Evolutionary conservation across 2,113 vertebrate genomes (phyloP), one percentile per base, ranked within the genome.

Genomic region (Hippopotamus amphibius): DNA sequence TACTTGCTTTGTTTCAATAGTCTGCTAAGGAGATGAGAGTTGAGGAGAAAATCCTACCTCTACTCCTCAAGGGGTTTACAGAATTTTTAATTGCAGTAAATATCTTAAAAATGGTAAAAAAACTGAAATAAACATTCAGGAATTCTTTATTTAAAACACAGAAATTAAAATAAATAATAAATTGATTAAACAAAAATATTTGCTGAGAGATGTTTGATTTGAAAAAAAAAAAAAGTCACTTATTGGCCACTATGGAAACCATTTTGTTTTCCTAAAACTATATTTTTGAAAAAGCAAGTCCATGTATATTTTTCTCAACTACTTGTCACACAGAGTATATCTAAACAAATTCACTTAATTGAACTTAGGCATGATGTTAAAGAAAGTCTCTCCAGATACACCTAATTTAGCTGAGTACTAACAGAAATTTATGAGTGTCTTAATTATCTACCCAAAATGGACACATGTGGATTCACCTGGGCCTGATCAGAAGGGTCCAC

Each of bases 211-310:
- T 13, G 6, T 22, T 71, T 76, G 33, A 74, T 1, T 72, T 83
- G 37, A 46, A 81, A 93, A 92, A 94, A 81, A 93, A 92, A 94
- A 84, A 86, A 71, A 43, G 24, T 81, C 55, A 77, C 4, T 30
- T 76, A 85, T 94, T 15, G 66, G n/a, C 2, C 28, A 83, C 13
- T 53, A 59, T n/a, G 14, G 43, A 50, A 92, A 96, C 30, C 68
- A 88, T 26, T 93, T 80, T 76, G 19, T 96, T 96, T 92, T 65
- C 59, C 53, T 82, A 90, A 96, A 88, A 91, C 88, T 37, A 53
- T 12, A 86, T 63, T 97, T 91, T 77, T 69, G 71, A 61, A 90
- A 96, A 96, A 91, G n/a, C 48, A 94, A 72, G 22, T 16, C 26
- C 57, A 85, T 65, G 15, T 57, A 43, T 92, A 92, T 85, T 93